Conservation (phyloP, 37 sponge, comb jelly and placozoan species). For the Ephydatia muelleri region DNA sequence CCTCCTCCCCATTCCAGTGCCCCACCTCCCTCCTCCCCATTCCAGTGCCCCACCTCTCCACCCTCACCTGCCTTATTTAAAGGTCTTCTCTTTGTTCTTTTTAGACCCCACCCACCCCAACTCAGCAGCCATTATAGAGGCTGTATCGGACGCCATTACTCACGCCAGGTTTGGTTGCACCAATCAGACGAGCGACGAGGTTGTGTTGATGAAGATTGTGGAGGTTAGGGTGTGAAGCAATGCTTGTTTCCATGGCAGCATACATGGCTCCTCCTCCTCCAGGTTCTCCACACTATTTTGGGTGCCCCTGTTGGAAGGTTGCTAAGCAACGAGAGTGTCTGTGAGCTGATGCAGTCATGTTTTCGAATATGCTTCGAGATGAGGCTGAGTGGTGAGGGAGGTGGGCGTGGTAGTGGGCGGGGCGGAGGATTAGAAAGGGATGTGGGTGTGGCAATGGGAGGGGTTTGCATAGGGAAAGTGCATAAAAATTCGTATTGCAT, state of each 20-base stretch:
- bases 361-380: slow-evolving; percentile 96
- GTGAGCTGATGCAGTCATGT: slow-evolving; percentile 96
- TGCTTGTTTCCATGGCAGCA: too few species aligned
- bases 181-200: slow-evolving; percentile 89
- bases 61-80: too few species aligned
- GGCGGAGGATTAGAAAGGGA: too few species aligned
- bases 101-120: slow-evolving; percentile 27
- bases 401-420: neutral
- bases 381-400: slow-evolving; percentile 75
- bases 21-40: too few species aligned
- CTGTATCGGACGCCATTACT: slow-evolving; percentile 86
- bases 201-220: slow-evolving; percentile 91
- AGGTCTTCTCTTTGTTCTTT: too few species aligned
- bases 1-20: too few species aligned
- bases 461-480: too few species aligned
- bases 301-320: slow-evolving; percentile 72
- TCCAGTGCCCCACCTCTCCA: too few species aligned
- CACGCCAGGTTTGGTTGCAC: slow-evolving; percentile 94
- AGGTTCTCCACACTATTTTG: slow-evolving; percentile 82
- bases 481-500: neutral
- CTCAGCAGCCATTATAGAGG: slow-evolving; percentile 55
- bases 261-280: neutral
- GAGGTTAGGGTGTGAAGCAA: slow-evolving; percentile 33
- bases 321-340: slow-evolving; percentile 91
- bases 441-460: neutral